Evolutionary conservation across 2,113 vertebrate species (phyloP).

Genomic region (Brevimyrus niger): DNA sequence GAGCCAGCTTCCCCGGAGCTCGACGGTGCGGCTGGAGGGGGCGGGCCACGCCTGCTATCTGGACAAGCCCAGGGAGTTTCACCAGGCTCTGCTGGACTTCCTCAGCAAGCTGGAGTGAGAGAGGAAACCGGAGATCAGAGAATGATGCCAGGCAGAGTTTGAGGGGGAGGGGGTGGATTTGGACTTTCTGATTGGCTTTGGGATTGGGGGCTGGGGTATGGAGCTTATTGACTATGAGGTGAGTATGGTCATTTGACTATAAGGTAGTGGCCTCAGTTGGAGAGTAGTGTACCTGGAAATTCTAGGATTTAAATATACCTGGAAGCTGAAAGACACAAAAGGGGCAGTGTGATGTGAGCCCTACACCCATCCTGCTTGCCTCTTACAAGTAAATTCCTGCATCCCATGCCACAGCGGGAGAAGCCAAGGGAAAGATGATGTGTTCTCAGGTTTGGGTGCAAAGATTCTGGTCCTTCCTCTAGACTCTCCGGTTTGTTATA

Average conservation of each 20-base stretch:
- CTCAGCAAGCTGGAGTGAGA: constrained; percentile 63
- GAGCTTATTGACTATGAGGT: neutral
- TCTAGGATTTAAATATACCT: neutral
- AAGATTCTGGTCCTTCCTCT: neutral
- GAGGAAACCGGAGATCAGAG: neutral
- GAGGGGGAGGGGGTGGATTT: neutral
- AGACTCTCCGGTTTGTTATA: neutral
- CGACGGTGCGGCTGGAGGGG: constrained; percentile 53
- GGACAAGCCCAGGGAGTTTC: constrained; percentile 83
- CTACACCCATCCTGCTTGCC: neutral
- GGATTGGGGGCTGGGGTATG: neutral
- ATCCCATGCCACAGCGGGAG: neutral
- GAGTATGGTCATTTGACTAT: neutral
- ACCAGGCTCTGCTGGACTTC: constrained; percentile 74
- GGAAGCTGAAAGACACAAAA: neutral
- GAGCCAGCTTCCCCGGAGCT: constrained; percentile 71
- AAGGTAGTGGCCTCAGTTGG: neutral
- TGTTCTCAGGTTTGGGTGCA: neutral
- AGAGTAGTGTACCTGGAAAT: neutral
- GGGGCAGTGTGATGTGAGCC: neutral
- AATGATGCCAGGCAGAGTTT: neutral
- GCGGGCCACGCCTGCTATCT: constrained; percentile 91
- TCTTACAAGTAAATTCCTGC: neutral
- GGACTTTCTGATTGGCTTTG: neutral
- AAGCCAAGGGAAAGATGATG: neutral